phyloP scores from a whole-genome alignment of 1,140 invertebrate species.

The Homarus americanus region DNA sequence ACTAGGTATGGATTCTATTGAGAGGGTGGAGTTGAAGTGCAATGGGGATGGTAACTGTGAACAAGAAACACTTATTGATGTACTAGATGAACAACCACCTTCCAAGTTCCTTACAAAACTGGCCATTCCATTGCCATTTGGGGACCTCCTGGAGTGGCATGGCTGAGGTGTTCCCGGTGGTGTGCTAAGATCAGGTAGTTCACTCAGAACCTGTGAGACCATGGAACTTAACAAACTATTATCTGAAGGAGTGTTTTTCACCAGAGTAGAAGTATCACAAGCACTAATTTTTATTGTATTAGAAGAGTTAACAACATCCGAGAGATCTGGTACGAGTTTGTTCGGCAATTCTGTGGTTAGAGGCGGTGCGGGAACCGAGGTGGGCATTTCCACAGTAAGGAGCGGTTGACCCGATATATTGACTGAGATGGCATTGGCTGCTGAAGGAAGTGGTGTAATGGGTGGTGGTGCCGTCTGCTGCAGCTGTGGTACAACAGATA shows the following conservation, averaged over 20 bases:
- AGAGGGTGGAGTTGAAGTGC: conserved; percentile 20
- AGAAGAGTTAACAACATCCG: not conserved
- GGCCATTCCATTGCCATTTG: not conserved
- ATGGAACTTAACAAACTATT: conserved; percentile 51
- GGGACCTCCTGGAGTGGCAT: not conserved
- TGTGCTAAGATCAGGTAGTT: conserved; percentile 59
- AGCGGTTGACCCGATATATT: conserved; percentile 67
- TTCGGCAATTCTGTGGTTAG: not conserved
- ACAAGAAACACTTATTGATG: not conserved
- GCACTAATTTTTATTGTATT: not conserved
- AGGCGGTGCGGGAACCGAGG: not conserved
- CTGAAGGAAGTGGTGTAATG: conserved; percentile 12
- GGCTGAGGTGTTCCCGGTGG: conserved; percentile 60
- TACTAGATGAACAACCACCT: not conserved
- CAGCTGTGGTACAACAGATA: conserved; percentile 27
- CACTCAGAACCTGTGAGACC: conserved; percentile 58
- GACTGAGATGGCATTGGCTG: conserved; percentile 58
- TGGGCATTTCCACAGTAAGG: conserved; percentile 56
- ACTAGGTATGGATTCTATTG: conserved; percentile 38
- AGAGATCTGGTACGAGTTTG: not conserved
- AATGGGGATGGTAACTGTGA: conserved; percentile 12
- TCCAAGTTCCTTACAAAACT: not conserved
- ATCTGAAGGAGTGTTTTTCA: not conserved
- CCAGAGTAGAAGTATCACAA: not conserved
- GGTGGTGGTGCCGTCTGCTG: not conserved